Base-by-base conservation (phyloP, 2,888 invertebrate genomes). In the Drymonia ruficornis region DNA sequence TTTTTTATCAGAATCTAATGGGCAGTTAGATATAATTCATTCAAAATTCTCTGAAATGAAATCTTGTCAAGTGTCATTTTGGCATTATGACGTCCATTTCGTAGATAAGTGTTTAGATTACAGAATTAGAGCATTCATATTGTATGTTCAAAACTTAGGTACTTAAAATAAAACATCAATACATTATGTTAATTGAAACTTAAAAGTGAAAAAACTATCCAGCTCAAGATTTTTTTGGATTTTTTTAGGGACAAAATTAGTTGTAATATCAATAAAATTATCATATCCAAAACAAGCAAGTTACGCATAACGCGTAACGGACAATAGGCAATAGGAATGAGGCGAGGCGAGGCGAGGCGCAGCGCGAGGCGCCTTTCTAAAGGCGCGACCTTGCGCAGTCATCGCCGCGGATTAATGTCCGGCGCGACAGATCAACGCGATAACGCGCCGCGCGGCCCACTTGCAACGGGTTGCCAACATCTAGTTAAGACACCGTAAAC, bases 311-410 rank as follows among this genome's bases (percentile, higher is more conserved):
- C 19, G 13, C 19, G 44, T 23, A 2, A 8, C 29, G 11, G 46
- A 46, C 29, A 43, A 50, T 55, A 51, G 36, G 51, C 45, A 28
- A 43, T 42, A 11, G 36, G 59, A 55, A 13, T 36, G 36, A 36
- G 40, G 40, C 40, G 40, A 40, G 16, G n/a, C 28, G 2, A 58
- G 59, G 43, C 43, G 19, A 45, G 15, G 36, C 31, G 11, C 23
- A 4, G 18, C 43, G 46, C 60, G 70, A 75, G 63, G 58, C 65
- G 56, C 84, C 83, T 84, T 82, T 82, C 83, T 81, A 81, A 78
- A 70, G 72, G 60, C 70, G 68, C 75, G 83, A 75, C 83, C 86
- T 84, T 84, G 82, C 69, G 68, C 72, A 76, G 76, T 71, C 78
- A 69, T 72, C 72, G 72, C 55, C 59, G 43, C 43, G 56, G 66